Evolutionary conservation across 2,888 invertebrate species (phyloP).

Genomic region (Cremastinae sp.): DNA sequence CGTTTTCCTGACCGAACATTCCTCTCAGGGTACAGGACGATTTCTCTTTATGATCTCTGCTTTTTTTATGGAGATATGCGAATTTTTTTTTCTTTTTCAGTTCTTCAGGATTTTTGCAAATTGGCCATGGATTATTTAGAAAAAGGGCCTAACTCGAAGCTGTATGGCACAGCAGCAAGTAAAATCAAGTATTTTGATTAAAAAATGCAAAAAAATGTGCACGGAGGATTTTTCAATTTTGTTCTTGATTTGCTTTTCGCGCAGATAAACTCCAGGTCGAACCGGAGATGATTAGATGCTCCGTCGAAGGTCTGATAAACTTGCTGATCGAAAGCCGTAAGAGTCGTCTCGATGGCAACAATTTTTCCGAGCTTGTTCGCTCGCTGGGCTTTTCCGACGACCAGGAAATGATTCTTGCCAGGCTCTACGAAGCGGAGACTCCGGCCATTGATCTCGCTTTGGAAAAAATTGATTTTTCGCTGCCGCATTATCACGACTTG

Average conservation of each 20-base stretch:
- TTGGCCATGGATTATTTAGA: conserved; percentile 85
- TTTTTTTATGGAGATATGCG: conserved; percentile 4
- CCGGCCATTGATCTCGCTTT: conserved; percentile 82
- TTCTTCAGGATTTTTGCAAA: conserved; percentile 87
- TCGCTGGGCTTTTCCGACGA: conserved; percentile 84
- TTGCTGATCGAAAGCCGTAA: conserved; percentile 87
- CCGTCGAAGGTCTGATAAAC: conserved; percentile 88
- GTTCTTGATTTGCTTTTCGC: conserved; percentile 64
- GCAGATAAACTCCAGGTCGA: conserved; percentile 84
- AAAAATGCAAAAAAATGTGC: background rate
- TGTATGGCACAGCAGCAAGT: conserved; percentile 85
- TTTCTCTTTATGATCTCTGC: no score
- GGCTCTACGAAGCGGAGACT: conserved; percentile 84
- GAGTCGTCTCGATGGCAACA: conserved; percentile 82
- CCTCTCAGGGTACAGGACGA: conserved; percentile 80
- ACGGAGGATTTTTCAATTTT: background rate
- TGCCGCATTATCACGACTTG: conserved; percentile 83
- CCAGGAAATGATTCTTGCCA: conserved; percentile 83
- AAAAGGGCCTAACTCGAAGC: conserved; percentile 85
- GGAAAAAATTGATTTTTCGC: conserved; percentile 79
- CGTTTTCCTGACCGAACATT: conserved; percentile 81
- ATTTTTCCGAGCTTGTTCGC: conserved; percentile 81
- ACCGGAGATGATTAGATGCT: conserved; percentile 83
- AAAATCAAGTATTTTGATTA: conserved; percentile 63
- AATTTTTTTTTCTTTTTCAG: conserved; percentile 77